Base-by-base conservation (phyloP, 2,113 vertebrate species). In the Speoplatyrhinus poulsoni region DNA sequence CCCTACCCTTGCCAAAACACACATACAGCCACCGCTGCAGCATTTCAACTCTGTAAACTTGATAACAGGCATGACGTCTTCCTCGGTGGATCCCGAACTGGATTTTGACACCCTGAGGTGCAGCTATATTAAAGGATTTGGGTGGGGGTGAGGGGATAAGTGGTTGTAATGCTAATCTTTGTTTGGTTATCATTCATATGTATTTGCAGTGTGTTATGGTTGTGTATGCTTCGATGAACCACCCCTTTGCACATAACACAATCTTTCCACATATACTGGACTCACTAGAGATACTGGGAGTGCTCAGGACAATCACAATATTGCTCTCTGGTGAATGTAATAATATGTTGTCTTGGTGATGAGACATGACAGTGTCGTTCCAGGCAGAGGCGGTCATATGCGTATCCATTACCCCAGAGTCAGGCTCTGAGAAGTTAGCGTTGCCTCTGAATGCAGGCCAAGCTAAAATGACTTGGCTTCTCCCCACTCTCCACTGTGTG, bases 221-320 rank as follows among this genome's bases (percentile, higher is more conserved):
- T 41, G 36, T 41, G 36, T 41, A 41, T 41, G 36, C 36, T 41
- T 41, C 7, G 5, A 41, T 41, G 36, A 41, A 41, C 36, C 36
- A 41, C 36, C 7, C 36, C 26, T 26, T 26, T 26, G 26, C 26
- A 26, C 26, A 41, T 8, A 41, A 41, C 5, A 41, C 7, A 5
- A 41, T 41, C 36, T 41, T 0, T 26, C 4, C 36, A 41, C 36
- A 41, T 41, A 41, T 41, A 41, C 36, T 41, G 36, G 36, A 8
- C 36, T 41, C 65, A 67, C 80, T 61, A 73, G 82, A 26, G 26
- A 26, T 76, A 63, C 74, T 56, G 65, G 71, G 70, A 70, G 82
- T 79, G 79, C 82, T 82, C 71, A 87, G 70, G 71, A 78, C 84
- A 76, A 82, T 85, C 82, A 90, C 85, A 86, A 80, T 68, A 55